Conservation (phyloP, 2,888 invertebrate genomes). For the Hypena proboscidalis region DNA sequence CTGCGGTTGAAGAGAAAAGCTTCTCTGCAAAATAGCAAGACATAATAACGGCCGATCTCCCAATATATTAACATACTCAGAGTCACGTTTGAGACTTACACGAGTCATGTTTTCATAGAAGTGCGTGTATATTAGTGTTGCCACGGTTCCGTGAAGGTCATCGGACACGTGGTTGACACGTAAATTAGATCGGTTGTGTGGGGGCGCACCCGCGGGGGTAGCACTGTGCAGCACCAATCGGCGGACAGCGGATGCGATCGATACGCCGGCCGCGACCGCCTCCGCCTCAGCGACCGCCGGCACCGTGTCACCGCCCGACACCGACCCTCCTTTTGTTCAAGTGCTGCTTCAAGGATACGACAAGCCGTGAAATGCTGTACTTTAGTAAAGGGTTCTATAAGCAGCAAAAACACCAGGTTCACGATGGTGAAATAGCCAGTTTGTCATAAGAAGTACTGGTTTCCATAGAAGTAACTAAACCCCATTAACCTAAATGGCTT, state of each 20-base stretch:
- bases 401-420: too few relatives aligned
- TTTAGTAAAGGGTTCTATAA: too few relatives aligned
- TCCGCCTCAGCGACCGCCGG: conserved; percentile 49
- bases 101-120: conserved; percentile 26
- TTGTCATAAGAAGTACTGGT: not conserved
- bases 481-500: conserved; percentile 9
- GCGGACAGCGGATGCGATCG: conserved; percentile 54
- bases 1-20: too few relatives aligned
- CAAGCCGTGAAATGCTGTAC: not conserved
- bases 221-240: conserved; percentile 46
- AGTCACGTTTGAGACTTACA: conserved; percentile 15
- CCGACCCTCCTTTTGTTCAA: conserved; percentile 30
- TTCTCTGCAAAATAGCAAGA: too few relatives aligned
- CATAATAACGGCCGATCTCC: conserved; percentile 7
- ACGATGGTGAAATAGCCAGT: not conserved
- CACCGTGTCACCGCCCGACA: conserved; percentile 42
- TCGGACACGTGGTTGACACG: conserved; percentile 63
- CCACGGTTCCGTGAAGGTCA: conserved; percentile 60
- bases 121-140: conserved; percentile 44
- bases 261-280: conserved; percentile 52
- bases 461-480: conserved; percentile 6
- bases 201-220: conserved; percentile 45
- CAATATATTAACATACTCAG: conserved; percentile 31
- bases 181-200: conserved; percentile 55
- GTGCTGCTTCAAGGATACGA: conserved; percentile 19